Evolutionary conservation across 2,113 vertebrate genomes (phyloP).

Genomic region (Pedetes capensis): DNA sequence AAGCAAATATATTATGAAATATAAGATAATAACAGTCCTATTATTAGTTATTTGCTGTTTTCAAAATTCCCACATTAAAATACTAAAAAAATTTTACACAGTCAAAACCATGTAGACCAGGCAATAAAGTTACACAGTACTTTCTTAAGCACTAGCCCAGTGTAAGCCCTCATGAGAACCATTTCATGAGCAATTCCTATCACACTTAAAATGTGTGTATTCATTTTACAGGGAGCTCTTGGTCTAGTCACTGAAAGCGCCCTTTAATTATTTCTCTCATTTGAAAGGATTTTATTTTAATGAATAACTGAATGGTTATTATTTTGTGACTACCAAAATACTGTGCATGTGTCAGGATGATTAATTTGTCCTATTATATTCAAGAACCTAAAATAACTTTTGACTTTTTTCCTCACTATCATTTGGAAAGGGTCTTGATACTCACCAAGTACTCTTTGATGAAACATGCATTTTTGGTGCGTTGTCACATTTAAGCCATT

Average conservation of each 20-base stretch:
- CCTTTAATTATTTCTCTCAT: not conserved
- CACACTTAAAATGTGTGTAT: not conserved
- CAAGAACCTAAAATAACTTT: constrained; percentile 1
- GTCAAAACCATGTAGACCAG: not conserved
- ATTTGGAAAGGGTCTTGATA: not conserved
- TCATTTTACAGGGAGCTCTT: not conserved
- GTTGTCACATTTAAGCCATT: not conserved
- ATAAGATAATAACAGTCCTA: not conserved
- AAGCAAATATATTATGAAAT: not conserved
- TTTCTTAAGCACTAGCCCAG: not conserved
- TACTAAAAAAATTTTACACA: not conserved
- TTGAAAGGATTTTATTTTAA: not conserved
- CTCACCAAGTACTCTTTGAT: not conserved
- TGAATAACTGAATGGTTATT: not conserved
- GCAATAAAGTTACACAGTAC: not conserved
- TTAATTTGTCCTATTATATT: not conserved
- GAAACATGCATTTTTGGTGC: not conserved
- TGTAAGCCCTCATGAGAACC: not conserved
- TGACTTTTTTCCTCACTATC: not conserved
- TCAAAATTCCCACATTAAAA: not conserved
- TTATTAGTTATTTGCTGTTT: not conserved
- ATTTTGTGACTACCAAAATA: not conserved
- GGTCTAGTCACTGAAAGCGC: not conserved
- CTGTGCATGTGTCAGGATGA: not conserved
- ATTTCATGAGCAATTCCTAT: not conserved